Percentiles rank a stretch among this genome's conserved stretches.
phyloP scores from a whole-genome alignment of 2,888 invertebrate genomes.

The Calameuta filiformis region DNA sequence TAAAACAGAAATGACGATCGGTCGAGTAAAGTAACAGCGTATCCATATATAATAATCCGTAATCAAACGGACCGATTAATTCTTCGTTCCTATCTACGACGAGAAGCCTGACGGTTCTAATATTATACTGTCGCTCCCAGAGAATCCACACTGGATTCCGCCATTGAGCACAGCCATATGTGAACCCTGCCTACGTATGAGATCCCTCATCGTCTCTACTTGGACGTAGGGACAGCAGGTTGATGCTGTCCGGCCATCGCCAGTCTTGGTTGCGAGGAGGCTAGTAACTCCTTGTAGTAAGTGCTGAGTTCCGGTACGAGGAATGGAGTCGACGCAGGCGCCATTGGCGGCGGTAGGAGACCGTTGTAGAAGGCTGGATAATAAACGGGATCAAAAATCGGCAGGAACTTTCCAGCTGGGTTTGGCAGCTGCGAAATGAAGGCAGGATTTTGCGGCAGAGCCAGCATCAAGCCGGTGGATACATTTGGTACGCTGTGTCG shows the following conservation, averaged over 20 bases:
- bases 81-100: background rate
- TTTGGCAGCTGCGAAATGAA: slow-evolving; percentile 60
- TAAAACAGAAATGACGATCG: slow-evolving; percentile 3
- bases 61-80: background rate
- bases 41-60: background rate
- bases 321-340: slow-evolving; percentile 56
- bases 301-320: slow-evolving; percentile 66
- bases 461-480: slow-evolving; percentile 51
- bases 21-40: slow-evolving; percentile 3
- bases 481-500: slow-evolving; percentile 54
- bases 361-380: slow-evolving; percentile 67
- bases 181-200: background rate
- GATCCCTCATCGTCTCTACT: slow-evolving; percentile 43
- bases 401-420: slow-evolving; percentile 63
- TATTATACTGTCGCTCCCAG: background rate
- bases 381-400: slow-evolving; percentile 66
- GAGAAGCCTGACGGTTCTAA: background rate
- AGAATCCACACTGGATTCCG: background rate
- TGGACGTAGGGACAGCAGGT: slow-evolving; percentile 62
- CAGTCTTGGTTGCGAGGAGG: slow-evolving; percentile 65
- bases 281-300: slow-evolving; percentile 69
- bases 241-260: slow-evolving; percentile 55
- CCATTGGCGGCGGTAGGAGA: slow-evolving; percentile 61
- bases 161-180: background rate
- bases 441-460: slow-evolving; percentile 51